Conservation (phyloP, 2,797 vertebrate species). For the Poecilia wingei region DNA sequence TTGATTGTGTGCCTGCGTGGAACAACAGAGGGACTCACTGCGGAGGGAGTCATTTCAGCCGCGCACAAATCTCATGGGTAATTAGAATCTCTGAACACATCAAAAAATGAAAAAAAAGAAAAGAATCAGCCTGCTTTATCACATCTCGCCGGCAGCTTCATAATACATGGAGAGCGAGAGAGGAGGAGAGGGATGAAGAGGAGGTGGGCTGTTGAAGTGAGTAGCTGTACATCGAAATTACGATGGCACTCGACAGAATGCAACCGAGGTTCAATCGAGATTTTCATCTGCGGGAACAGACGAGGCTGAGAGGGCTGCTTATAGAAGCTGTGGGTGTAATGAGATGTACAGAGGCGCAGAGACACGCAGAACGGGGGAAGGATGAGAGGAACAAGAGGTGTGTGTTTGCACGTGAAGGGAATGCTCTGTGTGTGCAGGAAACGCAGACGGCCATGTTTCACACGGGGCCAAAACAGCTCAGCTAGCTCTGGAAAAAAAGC, state of each 20-base stretch:
- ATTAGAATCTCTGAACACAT: conserved; percentile 73
- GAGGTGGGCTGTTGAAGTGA: conserved; percentile 46
- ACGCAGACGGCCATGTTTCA: conserved; percentile 7
- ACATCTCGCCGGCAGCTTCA: conserved; percentile 48
- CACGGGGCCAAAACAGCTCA: background rate
- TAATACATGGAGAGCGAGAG: conserved; percentile 37
- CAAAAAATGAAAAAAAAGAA: conserved; percentile 40
- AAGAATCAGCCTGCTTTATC: conserved; percentile 37
- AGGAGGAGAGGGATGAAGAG: conserved; percentile 17
- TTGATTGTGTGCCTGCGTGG: conserved; percentile 4
- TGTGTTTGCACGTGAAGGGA: conserved; percentile 10
- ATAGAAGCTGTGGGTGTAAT: conserved; percentile 66
- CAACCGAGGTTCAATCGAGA: conserved; percentile 55
- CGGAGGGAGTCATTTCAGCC: conserved; percentile 35
- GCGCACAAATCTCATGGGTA: conserved; percentile 62
- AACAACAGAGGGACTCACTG: conserved; percentile 30
- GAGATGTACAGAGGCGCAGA: conserved; percentile 54
- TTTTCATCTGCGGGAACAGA: conserved; percentile 47
- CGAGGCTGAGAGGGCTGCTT: conserved; percentile 43
- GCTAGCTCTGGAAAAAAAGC: conserved; percentile 1
- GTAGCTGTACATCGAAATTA: conserved; percentile 57
- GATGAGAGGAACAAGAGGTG: conserved; percentile 22
- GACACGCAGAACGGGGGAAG: conserved; percentile 7
- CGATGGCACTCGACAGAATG: conserved; percentile 37
- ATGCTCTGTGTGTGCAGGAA: background rate